These are phyloP conservation scores for Parnassius glacialis DNA, from an alignment of 2,888 invertebrate genomes.

Conservation along the genomic window DNA sequence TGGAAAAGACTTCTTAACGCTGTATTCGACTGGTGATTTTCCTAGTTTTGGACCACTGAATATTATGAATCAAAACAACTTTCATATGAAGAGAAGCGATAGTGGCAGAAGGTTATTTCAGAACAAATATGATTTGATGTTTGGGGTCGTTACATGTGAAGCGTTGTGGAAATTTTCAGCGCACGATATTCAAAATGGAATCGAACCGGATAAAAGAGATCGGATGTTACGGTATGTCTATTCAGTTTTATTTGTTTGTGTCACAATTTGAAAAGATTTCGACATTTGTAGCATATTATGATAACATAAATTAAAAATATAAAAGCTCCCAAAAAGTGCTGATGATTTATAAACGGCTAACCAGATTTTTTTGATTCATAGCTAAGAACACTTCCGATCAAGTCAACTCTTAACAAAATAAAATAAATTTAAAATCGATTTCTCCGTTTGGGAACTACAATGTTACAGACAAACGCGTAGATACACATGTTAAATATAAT, in stretches of 20 bases:
- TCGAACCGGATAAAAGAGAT: constrained; percentile 93
- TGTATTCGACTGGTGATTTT: constrained; percentile 84
- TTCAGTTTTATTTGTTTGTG: constrained; percentile 1
- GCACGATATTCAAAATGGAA: constrained; percentile 90
- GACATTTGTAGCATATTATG: no score
- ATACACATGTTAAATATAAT: no score
- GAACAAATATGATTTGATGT: constrained; percentile 90
- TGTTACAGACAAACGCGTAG: no score
- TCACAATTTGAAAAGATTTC: no score
- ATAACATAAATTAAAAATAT: no score
- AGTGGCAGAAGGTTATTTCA: constrained; percentile 81
- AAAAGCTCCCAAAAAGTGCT: no score
- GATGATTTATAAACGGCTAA: no score
- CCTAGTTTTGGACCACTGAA: constrained; percentile 82
- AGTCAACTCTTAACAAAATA: no score
- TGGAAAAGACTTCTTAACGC: constrained; percentile 88
- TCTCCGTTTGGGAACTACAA: no score
- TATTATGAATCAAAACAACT: constrained; percentile 78
- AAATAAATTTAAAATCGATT: no score
- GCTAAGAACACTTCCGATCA: no score
- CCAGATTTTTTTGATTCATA: no score
- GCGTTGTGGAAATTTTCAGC: constrained; percentile 95
- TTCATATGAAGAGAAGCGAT: constrained; percentile 83
- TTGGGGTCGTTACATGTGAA: constrained; percentile 95
- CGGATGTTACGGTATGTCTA: constrained; percentile 83